These are phyloP conservation scores for Helicolenus hilgendorfi DNA, from an alignment of 2,797 vertebrate genomes.

Conservation along the genomic window DNA sequence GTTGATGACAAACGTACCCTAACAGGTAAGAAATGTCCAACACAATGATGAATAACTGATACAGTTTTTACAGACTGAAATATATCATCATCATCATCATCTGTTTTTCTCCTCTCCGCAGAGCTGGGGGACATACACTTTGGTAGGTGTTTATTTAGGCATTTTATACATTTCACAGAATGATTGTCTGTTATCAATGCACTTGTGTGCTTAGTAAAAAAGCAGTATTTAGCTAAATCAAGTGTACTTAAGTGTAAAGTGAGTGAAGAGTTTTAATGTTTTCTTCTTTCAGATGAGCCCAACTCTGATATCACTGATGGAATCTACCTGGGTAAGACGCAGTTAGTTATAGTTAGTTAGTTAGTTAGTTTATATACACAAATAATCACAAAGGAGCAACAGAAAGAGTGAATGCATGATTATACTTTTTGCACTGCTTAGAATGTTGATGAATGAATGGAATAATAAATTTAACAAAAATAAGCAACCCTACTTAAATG, in stretches of 20 bases:
- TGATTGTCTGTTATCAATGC: background rate
- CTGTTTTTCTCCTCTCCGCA: constrained; percentile 71
- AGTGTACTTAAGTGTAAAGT: background rate
- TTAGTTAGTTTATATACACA: background rate
- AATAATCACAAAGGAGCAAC: background rate
- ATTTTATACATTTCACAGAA: background rate
- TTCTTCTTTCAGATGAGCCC: constrained; percentile 87
- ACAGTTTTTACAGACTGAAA: background rate
- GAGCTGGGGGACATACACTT: constrained; percentile 93
- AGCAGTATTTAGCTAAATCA: background rate
- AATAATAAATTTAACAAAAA: background rate
- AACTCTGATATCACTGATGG: constrained; percentile 82
- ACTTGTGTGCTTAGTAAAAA: background rate
- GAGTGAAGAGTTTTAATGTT: background rate
- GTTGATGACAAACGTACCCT: constrained; percentile 89
- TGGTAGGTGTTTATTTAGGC: constrained; percentile 86
- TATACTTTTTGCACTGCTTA: background rate
- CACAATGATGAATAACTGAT: background rate
- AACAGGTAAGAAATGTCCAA: constrained; percentile 88
- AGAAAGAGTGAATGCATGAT: background rate
- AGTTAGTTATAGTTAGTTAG: too few species aligned
- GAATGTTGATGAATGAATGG: background rate
- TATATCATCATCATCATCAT: too few species aligned
- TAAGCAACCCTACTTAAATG: background rate
- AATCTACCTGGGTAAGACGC: constrained; percentile 82